Conservation (phyloP, 2,113 vertebrate species). For the Eublepharis macularius region DNA sequence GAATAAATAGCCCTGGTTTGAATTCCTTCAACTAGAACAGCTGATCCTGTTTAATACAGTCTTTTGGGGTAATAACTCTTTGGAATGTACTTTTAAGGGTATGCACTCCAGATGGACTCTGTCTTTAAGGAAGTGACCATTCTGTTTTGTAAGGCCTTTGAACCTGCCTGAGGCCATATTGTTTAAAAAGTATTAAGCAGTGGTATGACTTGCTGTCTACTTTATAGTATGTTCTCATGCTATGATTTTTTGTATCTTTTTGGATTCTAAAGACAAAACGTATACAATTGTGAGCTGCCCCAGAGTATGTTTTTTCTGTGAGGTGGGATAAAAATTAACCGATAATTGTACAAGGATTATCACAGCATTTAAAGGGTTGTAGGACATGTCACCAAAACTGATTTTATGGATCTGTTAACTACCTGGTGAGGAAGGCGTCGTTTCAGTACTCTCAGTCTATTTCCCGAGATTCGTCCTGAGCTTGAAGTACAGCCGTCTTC, state of each 20-base stretch:
- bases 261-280: background rate
- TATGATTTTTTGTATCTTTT: background rate
- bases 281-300: background rate
- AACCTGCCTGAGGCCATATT: background rate
- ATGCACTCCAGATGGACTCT: background rate
- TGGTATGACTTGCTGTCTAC: background rate
- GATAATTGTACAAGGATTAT: background rate
- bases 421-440: slow-evolving; percentile 64
- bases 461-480: slow-evolving; percentile 10
- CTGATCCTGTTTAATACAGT: background rate
- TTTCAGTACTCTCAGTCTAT: slow-evolving; percentile 15
- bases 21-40: background rate
- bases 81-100: background rate
- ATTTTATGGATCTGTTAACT: slow-evolving; percentile 30
- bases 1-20: background rate
- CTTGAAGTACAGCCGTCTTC: slow-evolving; percentile 42
- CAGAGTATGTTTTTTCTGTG: background rate
- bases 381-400: background rate
- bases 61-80: background rate
- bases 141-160: background rate
- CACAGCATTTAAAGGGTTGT: background rate
- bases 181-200: background rate
- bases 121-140: background rate
- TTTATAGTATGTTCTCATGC: background rate
- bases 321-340: background rate